phyloP scores from a whole-genome alignment of 2,797 vertebrate species.

The Pipistrellus kuhlii region DNA sequence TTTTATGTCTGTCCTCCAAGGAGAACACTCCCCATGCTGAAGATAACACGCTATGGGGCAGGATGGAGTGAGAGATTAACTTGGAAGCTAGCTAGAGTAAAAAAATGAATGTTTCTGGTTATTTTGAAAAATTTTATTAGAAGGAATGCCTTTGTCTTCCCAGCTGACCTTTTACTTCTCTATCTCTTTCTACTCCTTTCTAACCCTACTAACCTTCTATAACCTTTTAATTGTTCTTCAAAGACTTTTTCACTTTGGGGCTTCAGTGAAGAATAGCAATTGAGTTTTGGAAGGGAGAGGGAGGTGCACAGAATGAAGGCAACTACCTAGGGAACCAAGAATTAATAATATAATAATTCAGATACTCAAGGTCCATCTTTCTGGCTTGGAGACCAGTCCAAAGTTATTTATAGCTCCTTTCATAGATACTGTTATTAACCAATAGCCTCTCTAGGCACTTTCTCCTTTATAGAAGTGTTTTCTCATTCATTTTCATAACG shows the following conservation, averaged over 20 bases:
- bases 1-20: not conserved
- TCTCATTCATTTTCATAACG: conserved; percentile 17
- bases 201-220: not conserved
- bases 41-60: not conserved
- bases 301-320: no score
- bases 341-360: not conserved
- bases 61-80: not conserved
- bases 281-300: not conserved
- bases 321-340: not conserved
- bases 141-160: not conserved
- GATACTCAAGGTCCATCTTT: not conserved
- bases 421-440: not conserved
- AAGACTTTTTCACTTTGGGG: not conserved
- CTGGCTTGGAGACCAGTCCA: not conserved
- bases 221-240: not conserved
- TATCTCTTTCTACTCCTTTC: not conserved
- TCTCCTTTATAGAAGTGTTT: conserved; percentile 26
- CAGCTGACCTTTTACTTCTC: not conserved
- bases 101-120: not conserved
- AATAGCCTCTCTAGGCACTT: not conserved
- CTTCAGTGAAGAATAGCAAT: not conserved
- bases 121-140: not conserved
- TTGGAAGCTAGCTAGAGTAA: not conserved
- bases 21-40: not conserved
- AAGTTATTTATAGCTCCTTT: not conserved